These are phyloP conservation scores for Tauraco hartlaubi DNA, from an alignment of 2,797 vertebrate species.

Conservation along the genomic window DNA sequence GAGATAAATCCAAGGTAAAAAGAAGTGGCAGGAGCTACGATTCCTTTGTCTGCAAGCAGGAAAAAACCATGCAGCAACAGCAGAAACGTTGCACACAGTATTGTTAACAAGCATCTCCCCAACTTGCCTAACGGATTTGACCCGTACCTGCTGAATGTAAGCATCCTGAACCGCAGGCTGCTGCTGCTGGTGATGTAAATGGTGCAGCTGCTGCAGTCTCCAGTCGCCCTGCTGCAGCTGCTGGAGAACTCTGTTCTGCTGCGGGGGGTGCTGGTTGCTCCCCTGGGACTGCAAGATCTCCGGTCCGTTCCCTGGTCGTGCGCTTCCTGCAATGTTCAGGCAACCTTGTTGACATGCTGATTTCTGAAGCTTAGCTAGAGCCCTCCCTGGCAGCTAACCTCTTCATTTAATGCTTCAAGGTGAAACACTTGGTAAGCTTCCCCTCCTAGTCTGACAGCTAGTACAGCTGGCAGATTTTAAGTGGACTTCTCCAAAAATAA, in stretches of 20 bases:
- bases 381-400: neutral
- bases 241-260: slow-evolving; percentile 91
- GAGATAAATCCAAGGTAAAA: neutral
- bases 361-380: neutral
- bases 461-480: neutral
- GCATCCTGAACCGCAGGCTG: slow-evolving; percentile 78
- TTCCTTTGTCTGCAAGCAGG: neutral
- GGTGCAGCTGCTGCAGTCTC: slow-evolving; percentile 88
- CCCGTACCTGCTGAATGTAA: slow-evolving; percentile 87
- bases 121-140: neutral
- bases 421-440: neutral
- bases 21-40: neutral
- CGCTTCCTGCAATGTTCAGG: slow-evolving; percentile 63
- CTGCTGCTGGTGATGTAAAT: slow-evolving; percentile 76
- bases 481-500: rapidly evolving
- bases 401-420: too few species aligned
- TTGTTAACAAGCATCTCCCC: neutral
- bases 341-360: neutral
- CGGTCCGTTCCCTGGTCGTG: slow-evolving; percentile 69
- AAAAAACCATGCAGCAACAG: neutral
- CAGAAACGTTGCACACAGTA: rapidly evolving
- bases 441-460: neutral
- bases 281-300: slow-evolving; percentile 76
- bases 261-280: slow-evolving; percentile 83
- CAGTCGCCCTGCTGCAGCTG: slow-evolving; percentile 96